Conservation (phyloP, 1,140 invertebrate species). For the Leptestheria dahalacensis region DNA sequence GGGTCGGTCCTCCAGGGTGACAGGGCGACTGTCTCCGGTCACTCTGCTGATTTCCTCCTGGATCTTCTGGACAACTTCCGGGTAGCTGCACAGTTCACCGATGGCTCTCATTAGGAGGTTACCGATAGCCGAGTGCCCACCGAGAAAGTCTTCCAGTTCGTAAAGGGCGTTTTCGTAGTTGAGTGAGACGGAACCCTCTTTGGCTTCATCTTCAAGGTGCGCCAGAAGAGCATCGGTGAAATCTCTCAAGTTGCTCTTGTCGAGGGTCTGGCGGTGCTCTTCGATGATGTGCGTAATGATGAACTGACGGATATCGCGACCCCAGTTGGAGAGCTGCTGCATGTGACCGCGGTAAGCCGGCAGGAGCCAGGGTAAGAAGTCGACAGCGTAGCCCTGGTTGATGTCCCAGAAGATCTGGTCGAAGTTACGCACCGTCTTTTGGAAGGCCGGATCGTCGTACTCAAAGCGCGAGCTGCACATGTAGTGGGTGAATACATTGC, state of each 20-base stretch:
- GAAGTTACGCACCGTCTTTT: constrained; percentile 49
- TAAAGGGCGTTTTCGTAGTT: constrained; percentile 17
- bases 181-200: constrained; percentile 16
- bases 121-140: constrained; percentile 70
- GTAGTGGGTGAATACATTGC: constrained; percentile 69
- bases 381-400: constrained; percentile 71
- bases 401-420: constrained; percentile 77
- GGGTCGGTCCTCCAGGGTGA: constrained; percentile 47
- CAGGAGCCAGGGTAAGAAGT: constrained; percentile 67
- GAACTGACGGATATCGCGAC: constrained; percentile 52
- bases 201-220: constrained; percentile 40
- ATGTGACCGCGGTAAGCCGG: constrained; percentile 54
- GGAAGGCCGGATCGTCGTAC: constrained; percentile 45
- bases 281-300: constrained; percentile 50
- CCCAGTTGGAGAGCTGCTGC: constrained; percentile 47
- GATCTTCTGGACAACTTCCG: constrained; percentile 41
- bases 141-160: constrained; percentile 42
- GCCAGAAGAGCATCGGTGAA: constrained; percentile 58
- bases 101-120: constrained; percentile 63
- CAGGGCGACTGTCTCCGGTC: constrained; percentile 27
- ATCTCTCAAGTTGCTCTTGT: constrained; percentile 32
- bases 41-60: constrained; percentile 49
- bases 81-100: constrained; percentile 43
- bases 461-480: constrained; percentile 63
- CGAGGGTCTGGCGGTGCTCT: constrained; percentile 20